Conservation (phyloP, 2,888 invertebrate genomes). For the Acanthosoma haemorrhoidale region DNA sequence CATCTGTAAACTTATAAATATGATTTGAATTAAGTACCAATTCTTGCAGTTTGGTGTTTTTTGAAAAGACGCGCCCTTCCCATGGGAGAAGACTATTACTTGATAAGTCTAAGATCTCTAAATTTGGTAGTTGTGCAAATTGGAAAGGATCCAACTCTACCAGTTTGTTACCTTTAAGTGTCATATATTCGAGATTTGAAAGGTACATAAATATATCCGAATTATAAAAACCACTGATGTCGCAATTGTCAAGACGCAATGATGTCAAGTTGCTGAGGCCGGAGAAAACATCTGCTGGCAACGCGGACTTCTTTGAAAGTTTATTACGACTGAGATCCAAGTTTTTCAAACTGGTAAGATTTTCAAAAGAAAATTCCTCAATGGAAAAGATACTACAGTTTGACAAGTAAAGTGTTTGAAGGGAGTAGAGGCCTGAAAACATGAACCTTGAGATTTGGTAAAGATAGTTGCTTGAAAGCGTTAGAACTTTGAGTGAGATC, state of each 20-base stretch:
- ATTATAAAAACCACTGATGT: constrained; percentile 45
- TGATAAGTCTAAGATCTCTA: constrained; percentile 52
- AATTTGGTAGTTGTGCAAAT: constrained; percentile 50
- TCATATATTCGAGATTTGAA: constrained; percentile 52
- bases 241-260: constrained; percentile 17
- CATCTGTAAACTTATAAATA: constrained; percentile 52
- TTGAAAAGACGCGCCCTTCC: constrained; percentile 51
- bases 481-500: constrained; percentile 18
- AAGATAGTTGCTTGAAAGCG: constrained; percentile 25
- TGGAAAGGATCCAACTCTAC: constrained; percentile 52
- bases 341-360: constrained; percentile 21
- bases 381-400: constrained; percentile 30
- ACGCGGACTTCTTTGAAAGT: neutral
- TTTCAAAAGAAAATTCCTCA: constrained; percentile 15
- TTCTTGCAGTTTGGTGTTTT: constrained; percentile 48
- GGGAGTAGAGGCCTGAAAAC: constrained; percentile 1
- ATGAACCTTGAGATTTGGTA: neutral
- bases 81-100: constrained; percentile 54
- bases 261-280: constrained; percentile 24
- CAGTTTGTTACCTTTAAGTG: constrained; percentile 52
- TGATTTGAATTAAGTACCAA: constrained; percentile 53
- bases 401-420: constrained; percentile 11
- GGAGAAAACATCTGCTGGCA: constrained; percentile 15
- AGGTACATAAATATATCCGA: constrained; percentile 50
- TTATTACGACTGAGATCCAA: constrained; percentile 33